Evolutionary conservation across 2,888 invertebrate species (phyloP), one percentile per base, ranked within the genome.

Genomic region (Andrena chrysosceles): DNA sequence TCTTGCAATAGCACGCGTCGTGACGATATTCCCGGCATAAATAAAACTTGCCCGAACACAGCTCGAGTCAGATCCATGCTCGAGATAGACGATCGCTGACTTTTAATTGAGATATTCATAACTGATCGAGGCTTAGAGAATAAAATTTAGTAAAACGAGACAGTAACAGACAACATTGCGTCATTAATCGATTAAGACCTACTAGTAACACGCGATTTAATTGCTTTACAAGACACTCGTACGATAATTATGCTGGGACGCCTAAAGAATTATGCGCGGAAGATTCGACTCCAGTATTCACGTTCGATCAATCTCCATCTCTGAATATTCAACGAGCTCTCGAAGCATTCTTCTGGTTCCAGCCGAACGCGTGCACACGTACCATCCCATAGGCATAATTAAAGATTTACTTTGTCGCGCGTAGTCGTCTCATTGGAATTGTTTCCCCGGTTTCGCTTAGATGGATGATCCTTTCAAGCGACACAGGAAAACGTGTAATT

Each of bases 401-500:
- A 78, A 84, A 74, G 78, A 81, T 82, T 77, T 81, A 82, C 70
- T 75, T 69, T 64, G 60, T 49, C 49, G 56, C 68, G 35, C 48
- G 56, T 54, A 49, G 26, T 60, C 64, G 74, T 71, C 73, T 69
- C 62, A 67, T 74, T 52, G 67, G 64, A 63, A 74, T 79, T 59
- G 75, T 84, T 81, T 87, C 75, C 71, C 75, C 71, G 68, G 78
- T 82, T 74, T 72, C 78, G 74, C 29, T 60, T 77, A 80, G 86
- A 87, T 81, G 82, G 87, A 86, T 81, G 84, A 77, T 85, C 88
- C 84, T 83, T 81, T 77, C 73, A 78, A 81, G 72, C 81, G 87
- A 87, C 88, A 87, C 85, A 78, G 85, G 86, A 84, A 89, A 88
- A 88, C 87, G 85, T 86, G 89, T 89, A 88, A 88, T 88, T 89